Evolutionary conservation across 2,888 invertebrate species (phyloP), one percentile per base, ranked within the genome.

Genomic region (Metallyticus violacea): DNA sequence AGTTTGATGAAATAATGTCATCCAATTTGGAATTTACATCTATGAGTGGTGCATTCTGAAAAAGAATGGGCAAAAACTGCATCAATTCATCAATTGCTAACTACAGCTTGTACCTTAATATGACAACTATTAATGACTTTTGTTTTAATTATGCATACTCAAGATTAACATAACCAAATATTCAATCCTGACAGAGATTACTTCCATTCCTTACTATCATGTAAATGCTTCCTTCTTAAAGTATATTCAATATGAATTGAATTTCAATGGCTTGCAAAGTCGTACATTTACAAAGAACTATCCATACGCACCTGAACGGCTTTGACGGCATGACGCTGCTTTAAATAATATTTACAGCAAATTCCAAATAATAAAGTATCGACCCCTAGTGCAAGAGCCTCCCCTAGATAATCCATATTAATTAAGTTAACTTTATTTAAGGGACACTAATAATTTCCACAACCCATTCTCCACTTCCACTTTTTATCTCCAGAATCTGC

Each of bases 361-460:
- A 96, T 93, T 0, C 95, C 95, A 88, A 97, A 93, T 89, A 97
- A 95, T 40, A 97, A 91, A 28, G 96, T 93, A 91, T 97, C 97
- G 85, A 97, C 93, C 40, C 96, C 96, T 84, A 97, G 92, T 27
- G 95, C 94, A 88, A 97, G 92, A 81, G 95, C 93, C 93, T 97
- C 97, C 30, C 95, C 95, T 88, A 97, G 91, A 91, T 96, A 96
- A 91, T 97, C 97, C 96, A 96, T 96, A 89, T 83, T 7, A 27
- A 30, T 80, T 28, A 27, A 80, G 6, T n/a, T 6, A 15, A 80
- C 9, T 81, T 29, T 81, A 62, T 22, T 62, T 1, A 22, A 7
- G 40, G 22, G 29, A 40, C 40, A 81, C 81, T 29, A 25, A 81
- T 25, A 30, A 81, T 40, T 81, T 81, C n/a, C n/a, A 1, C 26